Conservation (phyloP, 2,797 vertebrate species). For the Bradypus variegatus region DNA sequence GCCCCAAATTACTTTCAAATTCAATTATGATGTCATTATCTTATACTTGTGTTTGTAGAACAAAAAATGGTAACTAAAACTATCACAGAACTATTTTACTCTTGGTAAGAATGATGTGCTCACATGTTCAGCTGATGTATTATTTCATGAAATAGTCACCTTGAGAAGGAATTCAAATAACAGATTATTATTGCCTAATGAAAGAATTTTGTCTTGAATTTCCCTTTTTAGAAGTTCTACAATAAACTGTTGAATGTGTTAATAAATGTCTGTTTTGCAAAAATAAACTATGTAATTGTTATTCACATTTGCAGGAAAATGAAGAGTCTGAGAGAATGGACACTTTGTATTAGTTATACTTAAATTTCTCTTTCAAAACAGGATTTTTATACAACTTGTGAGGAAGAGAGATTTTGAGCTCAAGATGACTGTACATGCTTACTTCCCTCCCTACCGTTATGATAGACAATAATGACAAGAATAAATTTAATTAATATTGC, state of each 20-base stretch:
- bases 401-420: background rate
- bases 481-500: background rate
- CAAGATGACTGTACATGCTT: background rate
- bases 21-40: background rate
- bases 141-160: slow-evolving; percentile 49
- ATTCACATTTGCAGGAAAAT: background rate
- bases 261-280: slow-evolving; percentile 62
- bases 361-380: background rate
- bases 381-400: background rate
- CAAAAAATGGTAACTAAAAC: background rate
- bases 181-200: slow-evolving; percentile 62
- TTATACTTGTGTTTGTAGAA: background rate
- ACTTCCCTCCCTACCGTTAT: background rate
- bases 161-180: slow-evolving; percentile 59
- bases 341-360: background rate
- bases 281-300: background rate
- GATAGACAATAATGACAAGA: background rate
- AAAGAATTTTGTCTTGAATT: slow-evolving; percentile 8
- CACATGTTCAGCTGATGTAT: background rate
- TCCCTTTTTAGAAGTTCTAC: slow-evolving; percentile 58
- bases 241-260: slow-evolving; percentile 39
- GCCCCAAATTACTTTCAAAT: background rate
- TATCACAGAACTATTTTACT: background rate
- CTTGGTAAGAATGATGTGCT: background rate
- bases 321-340: background rate